Conservation (phyloP, 1,140 invertebrate species). For the Ericerus pela region DNA sequence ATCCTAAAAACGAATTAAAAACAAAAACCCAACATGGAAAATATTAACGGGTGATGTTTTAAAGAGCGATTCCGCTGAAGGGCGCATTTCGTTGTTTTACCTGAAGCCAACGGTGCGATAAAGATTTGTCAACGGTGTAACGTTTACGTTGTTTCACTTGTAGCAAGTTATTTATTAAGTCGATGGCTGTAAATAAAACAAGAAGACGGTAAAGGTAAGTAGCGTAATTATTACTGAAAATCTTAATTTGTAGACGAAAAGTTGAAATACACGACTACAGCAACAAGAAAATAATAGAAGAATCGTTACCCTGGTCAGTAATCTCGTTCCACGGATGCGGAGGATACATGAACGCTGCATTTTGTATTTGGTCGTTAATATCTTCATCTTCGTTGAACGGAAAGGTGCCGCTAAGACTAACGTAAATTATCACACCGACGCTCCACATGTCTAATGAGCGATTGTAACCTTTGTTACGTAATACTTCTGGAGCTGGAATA, state of each 20-base stretch:
- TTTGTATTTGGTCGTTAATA: constrained; percentile 98
- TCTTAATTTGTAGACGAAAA: background rate
- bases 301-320: constrained; percentile 67
- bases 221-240: background rate
- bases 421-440: constrained; percentile 96
- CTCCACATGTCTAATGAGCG: constrained; percentile 99
- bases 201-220: background rate
- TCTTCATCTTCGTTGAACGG: constrained; percentile 99
- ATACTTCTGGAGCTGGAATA: constrained; percentile 81
- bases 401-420: constrained; percentile 90
- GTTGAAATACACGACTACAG: background rate
- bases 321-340: constrained; percentile 96
- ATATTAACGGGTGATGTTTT: no score
- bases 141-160: constrained; percentile 97
- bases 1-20: constrained; percentile 43
- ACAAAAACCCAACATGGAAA: background rate
- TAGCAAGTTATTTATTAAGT: constrained; percentile 92
- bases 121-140: constrained; percentile 91
- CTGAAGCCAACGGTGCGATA: constrained; percentile 86
- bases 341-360: constrained; percentile 99
- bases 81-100: no score
- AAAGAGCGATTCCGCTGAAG: no score
- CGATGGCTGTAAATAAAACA: constrained; percentile 61
- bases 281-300: background rate
- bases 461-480: constrained; percentile 97